Base-by-base conservation (phyloP, 1,140 invertebrate species). In the Listronotus bonariensis region DNA sequence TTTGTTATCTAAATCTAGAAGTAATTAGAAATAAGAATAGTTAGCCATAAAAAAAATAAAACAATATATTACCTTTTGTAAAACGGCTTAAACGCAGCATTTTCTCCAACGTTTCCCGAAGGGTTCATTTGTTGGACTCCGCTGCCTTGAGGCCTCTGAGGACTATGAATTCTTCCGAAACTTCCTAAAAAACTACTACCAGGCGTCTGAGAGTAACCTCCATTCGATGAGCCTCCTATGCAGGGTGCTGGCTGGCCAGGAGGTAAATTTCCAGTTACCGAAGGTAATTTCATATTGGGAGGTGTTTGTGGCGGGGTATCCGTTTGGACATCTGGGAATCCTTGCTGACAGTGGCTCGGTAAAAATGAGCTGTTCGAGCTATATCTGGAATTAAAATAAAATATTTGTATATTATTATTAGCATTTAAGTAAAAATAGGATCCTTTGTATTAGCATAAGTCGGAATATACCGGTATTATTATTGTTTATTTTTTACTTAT, bases 261-360 rank as follows among this genome's bases (percentile, higher is more conserved):
- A 76, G 86, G 81, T 71, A 87, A 77, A 70, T 80, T 83, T 79
- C 79, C 85, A 74, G 82, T 86, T 77, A 89, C 88, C 76, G 86
- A 90, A 71, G 88, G 87, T 76, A 92, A 84, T 78, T 93, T 95
- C 88, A 93, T 91, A 80, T 92, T 94, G 77, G 92, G 92, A 60
- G 92, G 92, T 68, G 93, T 95, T 82, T 95, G 92, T 26, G 92
- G 93, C 68, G 92, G 93, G 65, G 93, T 95, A 78, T 93, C 93
- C 68, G 92, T 93, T 82, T 91, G 91, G 77, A 92, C 90, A 77
- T 92, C 91, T 74, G 89, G 90, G 84, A 92, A 92, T 77, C 87
- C 88, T 82, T 77, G 73, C 63, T 79, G 75, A 71, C 79, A 74
- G 53, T 78, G 73, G 55, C 76, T 69, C 20, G 76, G 71, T 34